Evolutionary conservation across 2,113 vertebrate genomes (phyloP).

Genomic region (Anas platyrhynchos): DNA sequence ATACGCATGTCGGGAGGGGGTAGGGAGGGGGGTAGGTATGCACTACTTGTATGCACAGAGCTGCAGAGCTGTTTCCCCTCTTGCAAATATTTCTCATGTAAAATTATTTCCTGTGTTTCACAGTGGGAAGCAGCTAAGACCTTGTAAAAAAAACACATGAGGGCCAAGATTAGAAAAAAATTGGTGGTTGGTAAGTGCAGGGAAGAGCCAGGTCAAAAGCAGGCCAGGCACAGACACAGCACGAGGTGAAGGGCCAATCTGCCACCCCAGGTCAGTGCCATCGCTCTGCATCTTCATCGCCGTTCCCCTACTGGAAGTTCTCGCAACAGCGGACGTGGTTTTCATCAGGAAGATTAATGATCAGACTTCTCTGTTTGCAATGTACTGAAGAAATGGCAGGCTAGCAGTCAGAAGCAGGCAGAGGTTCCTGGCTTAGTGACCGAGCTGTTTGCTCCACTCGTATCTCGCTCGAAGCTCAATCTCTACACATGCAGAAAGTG

Average conservation of each 20-base stretch:
- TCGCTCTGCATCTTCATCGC: not conserved
- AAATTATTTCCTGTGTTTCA: not conserved
- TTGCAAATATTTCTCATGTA: not conserved
- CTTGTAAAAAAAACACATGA: not conserved
- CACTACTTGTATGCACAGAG: not conserved
- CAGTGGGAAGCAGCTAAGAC: not conserved
- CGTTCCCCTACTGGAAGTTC: not conserved
- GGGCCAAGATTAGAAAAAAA: not conserved
- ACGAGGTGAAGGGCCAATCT: not conserved
- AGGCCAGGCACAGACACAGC: not conserved
- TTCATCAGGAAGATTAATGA: not conserved
- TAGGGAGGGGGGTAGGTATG: rapidly evolving
- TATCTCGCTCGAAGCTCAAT: not conserved
- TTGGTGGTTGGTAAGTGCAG: not conserved
- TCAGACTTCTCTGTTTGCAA: not conserved
- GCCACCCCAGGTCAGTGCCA: not conserved
- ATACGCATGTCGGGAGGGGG: not conserved
- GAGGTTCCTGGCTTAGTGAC: not conserved
- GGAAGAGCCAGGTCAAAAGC: not conserved
- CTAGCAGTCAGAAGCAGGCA: not conserved
- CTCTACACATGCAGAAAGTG: slow-evolving; percentile 5
- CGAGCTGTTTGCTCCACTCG: not conserved
- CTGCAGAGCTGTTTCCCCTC: not conserved
- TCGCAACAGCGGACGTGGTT: not conserved
- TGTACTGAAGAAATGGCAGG: not conserved